Evolutionary conservation across 2,888 invertebrate species (phyloP), one percentile per base, ranked within the genome.

Genomic region (Archips crataeganus): DNA sequence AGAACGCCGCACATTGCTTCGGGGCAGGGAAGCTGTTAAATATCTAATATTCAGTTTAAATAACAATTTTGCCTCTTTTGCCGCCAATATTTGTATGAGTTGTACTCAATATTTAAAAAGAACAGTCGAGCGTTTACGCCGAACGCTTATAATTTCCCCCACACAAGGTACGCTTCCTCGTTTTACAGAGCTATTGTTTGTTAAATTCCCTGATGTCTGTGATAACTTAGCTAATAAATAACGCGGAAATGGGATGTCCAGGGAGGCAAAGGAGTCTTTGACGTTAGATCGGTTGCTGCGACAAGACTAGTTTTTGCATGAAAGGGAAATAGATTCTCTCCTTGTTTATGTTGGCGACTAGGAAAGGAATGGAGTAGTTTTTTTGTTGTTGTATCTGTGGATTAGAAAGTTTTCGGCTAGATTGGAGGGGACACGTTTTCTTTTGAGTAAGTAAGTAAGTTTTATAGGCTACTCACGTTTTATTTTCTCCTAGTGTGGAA

Each of bases 211-310:
- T 47, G 61, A 71, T 71, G 60, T 54, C 66, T 71, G 51, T 39
- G 60, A 71, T 71, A 71, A 71, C 61, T 71, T 71, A 23, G 71
- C 71, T 61, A 65, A 71, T 71, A 66, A 66, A 61, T 71, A 66
- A 66, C 60, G 36, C 23, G 59, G 47, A 70, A 70, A 70, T 60
- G 59, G 71, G 51, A 51, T 65, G 51, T 66, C 60, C 51, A 60
- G 65, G 70, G 23, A 57, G 23, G 59, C 63, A 23, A 32, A 42
- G 57, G 71, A 49, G n/a, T 51, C 49, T 64, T 49, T 65, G 64
- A 51, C 36, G 64, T 51, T 47, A 65, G 64, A 65, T 65, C 64
- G 64, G 64, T 34, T n/a, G 36, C n/a, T 1, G 13, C 47, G 64
- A 65, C 64, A 65, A 49, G 36, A 36, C 23, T 51, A 65, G 64